These are phyloP conservation scores for Sarcophaga bullata DNA, from an alignment of 1,140 invertebrate species.

Conservation along the genomic window DNA sequence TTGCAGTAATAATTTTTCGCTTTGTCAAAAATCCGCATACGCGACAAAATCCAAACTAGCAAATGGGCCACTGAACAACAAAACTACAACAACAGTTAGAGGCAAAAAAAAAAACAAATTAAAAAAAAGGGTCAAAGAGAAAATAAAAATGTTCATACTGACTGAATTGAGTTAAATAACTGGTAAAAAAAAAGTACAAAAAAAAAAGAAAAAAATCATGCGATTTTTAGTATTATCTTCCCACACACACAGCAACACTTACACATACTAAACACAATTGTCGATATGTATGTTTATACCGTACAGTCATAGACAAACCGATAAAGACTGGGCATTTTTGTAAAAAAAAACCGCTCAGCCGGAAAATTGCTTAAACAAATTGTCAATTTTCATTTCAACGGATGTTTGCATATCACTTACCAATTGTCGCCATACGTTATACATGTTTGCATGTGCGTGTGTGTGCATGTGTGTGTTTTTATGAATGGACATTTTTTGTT, in stretches of 20 bases:
- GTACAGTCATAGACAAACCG: neutral
- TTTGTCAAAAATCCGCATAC: constrained; percentile 41
- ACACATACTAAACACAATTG: neutral
- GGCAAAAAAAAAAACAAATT: no score
- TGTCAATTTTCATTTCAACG: constrained; percentile 47
- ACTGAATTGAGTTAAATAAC: constrained; percentile 26
- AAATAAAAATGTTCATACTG: constrained; percentile 3
- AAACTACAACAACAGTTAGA: neutral
- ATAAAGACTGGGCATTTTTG: neutral
- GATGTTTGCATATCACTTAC: constrained; percentile 52
- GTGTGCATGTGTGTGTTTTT: neutral
- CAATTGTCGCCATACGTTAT: constrained; percentile 55
- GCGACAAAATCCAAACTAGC: constrained; percentile 28
- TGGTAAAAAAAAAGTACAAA: neutral
- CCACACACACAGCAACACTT: neutral
- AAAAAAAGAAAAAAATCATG: constrained; percentile 1
- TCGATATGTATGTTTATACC: neutral
- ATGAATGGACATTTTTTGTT: no score
- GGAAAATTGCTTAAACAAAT: constrained; percentile 46
- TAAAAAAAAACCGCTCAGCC: constrained; percentile 32
- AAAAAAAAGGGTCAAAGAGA: neutral
- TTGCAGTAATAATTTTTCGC: constrained; percentile 42
- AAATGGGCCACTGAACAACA: constrained; percentile 10
- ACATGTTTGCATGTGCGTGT: constrained; percentile 33
- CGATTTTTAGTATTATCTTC: constrained; percentile 15